Evolutionary conservation across 2,797 vertebrate genomes (phyloP).

Genomic region (Parauchenoglanis ngamensis): DNA sequence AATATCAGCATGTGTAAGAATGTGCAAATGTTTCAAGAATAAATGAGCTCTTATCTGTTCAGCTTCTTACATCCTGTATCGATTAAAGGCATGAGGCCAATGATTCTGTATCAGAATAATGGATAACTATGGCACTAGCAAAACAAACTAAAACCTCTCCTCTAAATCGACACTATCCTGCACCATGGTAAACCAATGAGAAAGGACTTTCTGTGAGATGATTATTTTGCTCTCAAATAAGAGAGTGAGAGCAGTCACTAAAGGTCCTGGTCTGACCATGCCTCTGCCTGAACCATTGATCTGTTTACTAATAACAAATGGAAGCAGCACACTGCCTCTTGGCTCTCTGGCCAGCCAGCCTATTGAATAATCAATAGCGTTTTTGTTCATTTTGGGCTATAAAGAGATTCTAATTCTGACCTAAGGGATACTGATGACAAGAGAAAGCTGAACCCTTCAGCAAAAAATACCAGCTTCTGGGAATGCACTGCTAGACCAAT

Average conservation of each 20-base stretch:
- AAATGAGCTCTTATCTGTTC: slow-evolving; percentile 1
- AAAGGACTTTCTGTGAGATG: background rate
- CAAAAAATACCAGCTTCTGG: slow-evolving; percentile 55
- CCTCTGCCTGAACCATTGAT: slow-evolving; percentile 75
- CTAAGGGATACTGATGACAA: slow-evolving; percentile 70
- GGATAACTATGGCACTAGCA: background rate
- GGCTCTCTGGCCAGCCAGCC: slow-evolving; percentile 72
- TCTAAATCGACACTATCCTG: background rate
- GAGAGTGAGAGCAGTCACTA: slow-evolving; percentile 21
- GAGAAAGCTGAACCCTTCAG: slow-evolving; percentile 60
- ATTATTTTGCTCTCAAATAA: slow-evolving; percentile 30
- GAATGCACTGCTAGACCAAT: slow-evolving; percentile 43
- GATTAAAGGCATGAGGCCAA: slow-evolving; percentile 16
- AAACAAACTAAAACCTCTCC: background rate
- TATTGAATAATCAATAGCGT: slow-evolving; percentile 82
- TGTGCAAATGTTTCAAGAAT: background rate
- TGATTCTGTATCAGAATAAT: background rate
- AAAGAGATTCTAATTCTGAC: slow-evolving; percentile 77
- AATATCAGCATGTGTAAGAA: background rate
- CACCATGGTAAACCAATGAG: background rate
- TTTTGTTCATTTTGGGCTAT: slow-evolving; percentile 76
- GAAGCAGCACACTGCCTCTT: slow-evolving; percentile 76
- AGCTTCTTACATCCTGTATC: background rate
- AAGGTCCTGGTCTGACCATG: slow-evolving; percentile 41
- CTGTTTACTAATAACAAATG: slow-evolving; percentile 84